phyloP scores from a whole-genome alignment of 2,888 invertebrate genomes.

The Boloria selene region DNA sequence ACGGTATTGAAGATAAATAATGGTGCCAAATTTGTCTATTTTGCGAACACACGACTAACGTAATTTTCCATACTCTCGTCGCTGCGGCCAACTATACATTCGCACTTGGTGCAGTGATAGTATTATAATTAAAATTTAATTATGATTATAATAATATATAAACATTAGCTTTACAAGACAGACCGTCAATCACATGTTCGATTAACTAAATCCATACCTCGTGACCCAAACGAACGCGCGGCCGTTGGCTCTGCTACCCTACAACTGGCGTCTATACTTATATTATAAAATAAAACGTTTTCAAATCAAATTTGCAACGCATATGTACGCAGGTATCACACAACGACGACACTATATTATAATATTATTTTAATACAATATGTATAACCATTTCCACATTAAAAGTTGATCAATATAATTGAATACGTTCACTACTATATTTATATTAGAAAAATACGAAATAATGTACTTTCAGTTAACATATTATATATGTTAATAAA shows the following conservation, averaged over 20 bases:
- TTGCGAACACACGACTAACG: constrained; percentile 52
- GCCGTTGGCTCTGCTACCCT: constrained; percentile 19
- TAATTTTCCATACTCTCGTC: constrained; percentile 58
- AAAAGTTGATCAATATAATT: constrained; percentile 68
- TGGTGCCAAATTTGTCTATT: constrained; percentile 58
- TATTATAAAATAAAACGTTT: constrained; percentile 60
- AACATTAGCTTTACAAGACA: constrained; percentile 65
- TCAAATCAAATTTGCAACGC: constrained; percentile 73
- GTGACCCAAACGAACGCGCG: constrained; percentile 22
- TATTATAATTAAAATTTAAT: constrained; percentile 52
- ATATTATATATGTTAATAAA: constrained; percentile 82
- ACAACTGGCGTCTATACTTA: constrained; percentile 42
- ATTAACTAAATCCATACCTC: constrained; percentile 49
- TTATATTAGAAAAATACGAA: constrained; percentile 81
- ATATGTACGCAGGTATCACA: constrained; percentile 55
- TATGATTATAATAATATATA: constrained; percentile 50
- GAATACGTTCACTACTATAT: constrained; percentile 71
- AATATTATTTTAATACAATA: constrained; percentile 46
- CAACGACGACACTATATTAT: constrained; percentile 54
- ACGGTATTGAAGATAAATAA: constrained; percentile 74
- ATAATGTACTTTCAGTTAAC: constrained; percentile 81
- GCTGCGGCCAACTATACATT: constrained; percentile 65
- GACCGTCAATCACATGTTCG: constrained; percentile 67
- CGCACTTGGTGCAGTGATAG: constrained; percentile 76
- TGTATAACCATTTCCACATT: constrained; percentile 67